A percentile compares a stretch with the other conserved stretches of the same genome.
Evolutionary conservation across 2,113 vertebrate genomes (phyloP).

Genomic region (Dromas ardeola): DNA sequence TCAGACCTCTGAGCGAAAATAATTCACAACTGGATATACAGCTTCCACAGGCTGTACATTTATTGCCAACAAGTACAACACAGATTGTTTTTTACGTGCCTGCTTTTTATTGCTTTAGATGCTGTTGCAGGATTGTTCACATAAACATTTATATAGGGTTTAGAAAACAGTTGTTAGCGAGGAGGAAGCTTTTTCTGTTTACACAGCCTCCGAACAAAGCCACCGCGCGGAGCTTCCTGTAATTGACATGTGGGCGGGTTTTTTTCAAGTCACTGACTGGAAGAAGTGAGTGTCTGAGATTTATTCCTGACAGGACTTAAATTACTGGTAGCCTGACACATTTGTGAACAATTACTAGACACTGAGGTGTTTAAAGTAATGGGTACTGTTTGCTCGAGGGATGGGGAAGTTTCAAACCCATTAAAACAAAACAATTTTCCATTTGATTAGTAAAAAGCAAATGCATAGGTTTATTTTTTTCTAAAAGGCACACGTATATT

Average conservation of each 20-base stretch:
- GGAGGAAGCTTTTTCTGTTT: conserved; percentile 81
- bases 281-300: conserved; percentile 81
- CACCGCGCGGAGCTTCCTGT: conserved; percentile 76
- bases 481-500: background rate
- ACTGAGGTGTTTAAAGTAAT: conserved; percentile 81
- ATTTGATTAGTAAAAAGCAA: conserved; percentile 74
- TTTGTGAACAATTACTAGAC: conserved; percentile 84
- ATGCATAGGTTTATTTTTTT: conserved; percentile 27
- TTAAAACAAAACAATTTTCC: conserved; percentile 76
- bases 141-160: conserved; percentile 83
- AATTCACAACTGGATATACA: conserved; percentile 73
- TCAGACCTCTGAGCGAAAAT: conserved; percentile 72
- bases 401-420: conserved; percentile 75
- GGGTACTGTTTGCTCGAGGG: conserved; percentile 72
- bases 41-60: conserved; percentile 65
- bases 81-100: conserved; percentile 57
- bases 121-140: conserved; percentile 69
- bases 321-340: conserved; percentile 80
- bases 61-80: conserved; percentile 61
- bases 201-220: conserved; percentile 83
- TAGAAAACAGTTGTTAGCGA: conserved; percentile 81
- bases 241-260: conserved; percentile 86
- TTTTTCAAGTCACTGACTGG: conserved; percentile 83
- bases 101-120: conserved; percentile 70
- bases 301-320: conserved; percentile 82